Evolutionary conservation across 1,140 invertebrate species (phyloP), one percentile per base, ranked within the genome.

Genomic region (Monomorium pharaonis): DNA sequence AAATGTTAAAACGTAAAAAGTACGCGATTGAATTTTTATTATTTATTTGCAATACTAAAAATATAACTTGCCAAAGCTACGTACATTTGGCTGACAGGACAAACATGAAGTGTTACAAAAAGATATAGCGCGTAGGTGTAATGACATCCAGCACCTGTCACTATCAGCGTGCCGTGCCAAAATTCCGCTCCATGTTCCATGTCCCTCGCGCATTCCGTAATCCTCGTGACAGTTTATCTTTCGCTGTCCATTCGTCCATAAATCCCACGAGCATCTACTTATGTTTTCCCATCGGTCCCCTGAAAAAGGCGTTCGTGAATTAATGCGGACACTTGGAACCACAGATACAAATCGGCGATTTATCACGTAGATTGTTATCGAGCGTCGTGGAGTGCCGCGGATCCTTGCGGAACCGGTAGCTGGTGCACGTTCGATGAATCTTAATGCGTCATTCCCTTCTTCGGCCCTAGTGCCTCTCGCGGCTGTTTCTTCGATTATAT

Each of bases 341-440:
- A 77, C 78, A 65, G 88, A 91, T 87, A 92, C 85, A 91, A 92
- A 92, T 91, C 91, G 85, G 70, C 89, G 84, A 92, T 92, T 92
- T 90, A 92, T 92, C 91, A 92, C 85, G 75, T 70, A 85, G 88
- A 90, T 89, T 58, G 89, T 87, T 89, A 85, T 54, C 74, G 74
- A 67, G 75, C 77, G 37, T 1, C 74, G 78, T 37, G 67, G 42
- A 78, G 67, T 86, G 76, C 27, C 63, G 72, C 84, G 84, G 84
- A 90, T 92, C 86, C 86, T 88, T 78, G 90, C 80, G 85, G 83
- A 90, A 88, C 75, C 80, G 84, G 84, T 88, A 80, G 42, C 62
- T 49, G n/a, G 63, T 10, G 24, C 47, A 91, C 89, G 89, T 60
- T 44, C 85, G 88, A 86, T 90, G 89, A 90, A 91, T 91, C 84